Evolutionary conservation across 1,140 invertebrate species (phyloP).

Genomic region (Lysiphlebus fabarum): DNA sequence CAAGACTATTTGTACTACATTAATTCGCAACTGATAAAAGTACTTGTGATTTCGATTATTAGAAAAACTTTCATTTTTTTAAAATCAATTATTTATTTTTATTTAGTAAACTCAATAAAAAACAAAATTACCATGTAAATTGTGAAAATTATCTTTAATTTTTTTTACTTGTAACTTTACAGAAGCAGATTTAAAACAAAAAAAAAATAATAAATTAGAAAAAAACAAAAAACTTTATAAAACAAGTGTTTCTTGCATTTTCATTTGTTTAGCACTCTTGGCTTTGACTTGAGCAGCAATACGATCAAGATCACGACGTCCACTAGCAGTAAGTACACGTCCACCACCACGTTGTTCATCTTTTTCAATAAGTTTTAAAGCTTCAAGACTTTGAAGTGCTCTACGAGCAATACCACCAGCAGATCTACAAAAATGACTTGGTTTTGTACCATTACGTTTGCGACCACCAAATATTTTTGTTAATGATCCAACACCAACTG

Average conservation of each 20-base stretch:
- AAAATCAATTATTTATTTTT: no score
- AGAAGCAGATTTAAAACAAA: no score
- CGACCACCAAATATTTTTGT: conserved; percentile 96
- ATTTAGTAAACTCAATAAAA: no score
- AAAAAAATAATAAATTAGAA: no score
- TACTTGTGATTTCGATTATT: no score
- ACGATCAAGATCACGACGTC: conserved; percentile 92
- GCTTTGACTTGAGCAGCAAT: conserved; percentile 92
- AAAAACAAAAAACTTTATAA: conserved; percentile 41
- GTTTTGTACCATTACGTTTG: conserved; percentile 91
- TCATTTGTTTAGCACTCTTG: conserved; percentile 61
- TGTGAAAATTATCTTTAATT: no score
- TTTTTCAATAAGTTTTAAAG: conserved; percentile 92
- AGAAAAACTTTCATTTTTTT: no score
- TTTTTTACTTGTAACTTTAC: no score
- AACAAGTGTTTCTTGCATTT: conserved; percentile 54
- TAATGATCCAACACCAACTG: conserved; percentile 90
- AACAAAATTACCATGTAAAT: no score
- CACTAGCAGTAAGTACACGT: conserved; percentile 83
- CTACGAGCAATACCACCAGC: conserved; percentile 89
- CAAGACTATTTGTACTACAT: no score
- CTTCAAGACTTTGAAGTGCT: conserved; percentile 90
- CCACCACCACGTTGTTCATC: conserved; percentile 71
- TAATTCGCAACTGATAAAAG: no score
- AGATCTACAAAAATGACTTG: conserved; percentile 90